Base-by-base conservation (phyloP, 2,888 invertebrate genomes). In the Cosmopolites sordidus region DNA sequence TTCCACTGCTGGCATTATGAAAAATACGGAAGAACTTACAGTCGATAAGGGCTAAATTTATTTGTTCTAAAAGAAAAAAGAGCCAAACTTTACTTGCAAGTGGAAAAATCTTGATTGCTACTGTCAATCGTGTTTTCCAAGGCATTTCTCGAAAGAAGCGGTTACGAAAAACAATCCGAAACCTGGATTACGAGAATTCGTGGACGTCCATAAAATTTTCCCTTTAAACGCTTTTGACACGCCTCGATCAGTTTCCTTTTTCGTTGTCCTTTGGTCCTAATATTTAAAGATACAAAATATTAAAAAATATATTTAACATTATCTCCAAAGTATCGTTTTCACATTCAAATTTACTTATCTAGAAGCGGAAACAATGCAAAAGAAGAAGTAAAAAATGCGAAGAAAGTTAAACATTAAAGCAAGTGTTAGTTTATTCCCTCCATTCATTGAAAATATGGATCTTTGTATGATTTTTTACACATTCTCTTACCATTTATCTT, bases 131-230 rank as follows among this genome's bases (percentile, higher is more conserved):
- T 48, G 48, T 27, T 29, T 22, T 22, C 29, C 39, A 41, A 56
- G 56, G 51, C 51, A 30, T 56, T 44, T 56, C 51, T 45, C 42
- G 56, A 43, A 41, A 48, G 48, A 48, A 44, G 46, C 51, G 48
- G 48, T 51, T 42, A 45, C 48, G 56, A 51, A 56, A 55, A 56
- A 56, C 51, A 51, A 51, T 56, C 46, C 44, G 45, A 51, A n/a
- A 22, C 22, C 22, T 22, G 22, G 55, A 55, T 55, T 55, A 55
- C 51, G 40, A 48, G 42, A 55, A 48, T 51, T 55, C 51, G 55
- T 55, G 55, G 51, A 55, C 51, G 47, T 55, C 55, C 55, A 55
- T 55, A 55, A 55, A 55, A 55, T 55, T 51, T 55, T 51, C 44
- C 37, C 44, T 40, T 48, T 55, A 55, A 55, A 55, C 51, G 55